Conservation (phyloP, 2,113 vertebrate species). For the Chroicocephalus ridibundus region DNA sequence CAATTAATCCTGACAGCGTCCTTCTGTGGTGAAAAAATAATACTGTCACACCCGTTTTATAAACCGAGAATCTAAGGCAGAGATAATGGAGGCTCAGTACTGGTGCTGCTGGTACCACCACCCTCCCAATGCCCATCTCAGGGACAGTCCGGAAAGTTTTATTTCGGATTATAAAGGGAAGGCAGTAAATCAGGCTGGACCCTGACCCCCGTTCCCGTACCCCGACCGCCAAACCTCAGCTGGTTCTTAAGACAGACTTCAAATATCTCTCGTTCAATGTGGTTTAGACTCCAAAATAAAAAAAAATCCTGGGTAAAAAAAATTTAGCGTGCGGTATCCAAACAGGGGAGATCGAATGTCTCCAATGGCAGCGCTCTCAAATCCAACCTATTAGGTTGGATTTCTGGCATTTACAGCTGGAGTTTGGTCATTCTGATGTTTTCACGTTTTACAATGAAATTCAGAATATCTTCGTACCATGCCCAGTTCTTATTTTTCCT, state of each 20-base stretch:
- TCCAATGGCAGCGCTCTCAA: background rate
- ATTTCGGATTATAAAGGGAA: background rate
- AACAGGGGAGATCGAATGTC: background rate
- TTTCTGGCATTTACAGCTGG: background rate
- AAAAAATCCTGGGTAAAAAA: background rate
- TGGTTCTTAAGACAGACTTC: background rate
- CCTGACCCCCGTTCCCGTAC: background rate
- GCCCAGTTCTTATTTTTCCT: background rate
- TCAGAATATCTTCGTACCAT: background rate
- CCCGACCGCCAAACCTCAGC: background rate
- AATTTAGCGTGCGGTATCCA: background rate
- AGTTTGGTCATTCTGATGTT: background rate
- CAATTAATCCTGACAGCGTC: slow-evolving; percentile 60
- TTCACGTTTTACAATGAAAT: background rate
- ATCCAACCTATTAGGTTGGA: background rate
- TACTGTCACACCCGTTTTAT: slow-evolving; percentile 25
- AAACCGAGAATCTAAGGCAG: background rate
- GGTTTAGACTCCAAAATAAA: background rate
- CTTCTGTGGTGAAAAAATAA: slow-evolving; percentile 60
- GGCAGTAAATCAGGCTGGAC: background rate
- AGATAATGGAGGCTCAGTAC: background rate
- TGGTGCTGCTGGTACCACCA: background rate
- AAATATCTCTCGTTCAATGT: background rate
- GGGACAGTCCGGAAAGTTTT: background rate
- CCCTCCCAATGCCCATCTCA: background rate